phyloP scores from a whole-genome alignment of 2,888 invertebrate species.

The Diarsia mendica region DNA sequence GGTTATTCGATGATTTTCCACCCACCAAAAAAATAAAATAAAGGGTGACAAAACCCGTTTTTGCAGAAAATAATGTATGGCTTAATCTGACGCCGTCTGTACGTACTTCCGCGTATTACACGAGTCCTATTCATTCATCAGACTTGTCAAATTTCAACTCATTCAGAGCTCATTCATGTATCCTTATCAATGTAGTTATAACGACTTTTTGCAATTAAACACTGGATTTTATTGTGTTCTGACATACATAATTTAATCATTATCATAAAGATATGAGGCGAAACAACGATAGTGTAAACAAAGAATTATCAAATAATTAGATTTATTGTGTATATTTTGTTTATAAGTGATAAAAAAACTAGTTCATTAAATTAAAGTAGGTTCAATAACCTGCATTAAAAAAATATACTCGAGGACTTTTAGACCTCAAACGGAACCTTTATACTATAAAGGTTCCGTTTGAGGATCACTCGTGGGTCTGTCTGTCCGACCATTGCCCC shows the following conservation, averaged over 20 bases:
- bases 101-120: not conserved
- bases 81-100: no score
- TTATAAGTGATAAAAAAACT: not conserved
- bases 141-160: not conserved
- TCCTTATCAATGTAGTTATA: slow-evolving; percentile 15
- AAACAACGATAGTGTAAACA: slow-evolving; percentile 19
- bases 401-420: no score
- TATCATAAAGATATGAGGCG: slow-evolving; percentile 7
- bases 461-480: no score
- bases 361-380: not conserved
- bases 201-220: slow-evolving; percentile 3
- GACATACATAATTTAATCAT: slow-evolving; percentile 2
- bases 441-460: no score
- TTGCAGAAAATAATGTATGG: no score
- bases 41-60: no score
- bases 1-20: no score
- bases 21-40: no score
- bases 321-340: not conserved
- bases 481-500: no score
- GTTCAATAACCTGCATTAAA: not conserved
- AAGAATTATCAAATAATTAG: not conserved
- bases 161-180: no score
- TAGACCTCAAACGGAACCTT: no score
- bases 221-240: slow-evolving; percentile 6
- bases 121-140: not conserved